phyloP scores from a whole-genome alignment of 2,797 vertebrate species.

The Ptychobarbus kaznakovi region DNA sequence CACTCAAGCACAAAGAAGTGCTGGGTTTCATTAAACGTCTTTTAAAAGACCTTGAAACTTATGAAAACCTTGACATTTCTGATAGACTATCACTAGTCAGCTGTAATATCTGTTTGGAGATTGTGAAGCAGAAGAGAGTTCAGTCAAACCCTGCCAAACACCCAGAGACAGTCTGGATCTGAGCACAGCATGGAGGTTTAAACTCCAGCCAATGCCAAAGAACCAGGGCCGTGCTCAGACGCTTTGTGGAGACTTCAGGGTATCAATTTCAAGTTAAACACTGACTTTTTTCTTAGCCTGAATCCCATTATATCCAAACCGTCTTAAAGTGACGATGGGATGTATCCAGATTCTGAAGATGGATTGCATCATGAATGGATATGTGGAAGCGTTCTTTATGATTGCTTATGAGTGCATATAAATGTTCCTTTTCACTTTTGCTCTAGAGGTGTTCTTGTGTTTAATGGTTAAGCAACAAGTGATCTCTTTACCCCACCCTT shows the following conservation, averaged over 20 bases:
- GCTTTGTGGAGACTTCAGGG: slow-evolving; percentile 31
- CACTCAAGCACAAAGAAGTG: background rate
- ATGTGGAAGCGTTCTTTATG: background rate
- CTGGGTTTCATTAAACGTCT: background rate
- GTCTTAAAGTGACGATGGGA: background rate
- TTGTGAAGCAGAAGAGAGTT: slow-evolving; percentile 1
- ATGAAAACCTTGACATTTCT: background rate
- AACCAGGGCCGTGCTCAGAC: background rate
- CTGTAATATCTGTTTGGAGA: background rate
- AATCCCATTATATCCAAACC: background rate
- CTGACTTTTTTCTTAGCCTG: background rate
- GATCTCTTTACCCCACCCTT: background rate
- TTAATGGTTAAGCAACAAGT: slow-evolving; percentile 10
- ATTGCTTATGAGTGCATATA: background rate
- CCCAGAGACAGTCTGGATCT: slow-evolving; percentile 10
- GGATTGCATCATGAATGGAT: background rate
- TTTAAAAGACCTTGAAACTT: background rate
- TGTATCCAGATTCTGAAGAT: background rate
- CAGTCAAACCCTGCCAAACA: background rate
- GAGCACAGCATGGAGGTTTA: background rate
- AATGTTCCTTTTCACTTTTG: background rate
- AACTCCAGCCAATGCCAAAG: background rate
- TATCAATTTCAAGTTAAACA: slow-evolving; percentile 30
- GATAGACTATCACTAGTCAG: background rate
- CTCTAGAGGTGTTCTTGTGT: background rate